Conservation (phyloP, 2,113 vertebrate species). For the Cathartes aura region DNA sequence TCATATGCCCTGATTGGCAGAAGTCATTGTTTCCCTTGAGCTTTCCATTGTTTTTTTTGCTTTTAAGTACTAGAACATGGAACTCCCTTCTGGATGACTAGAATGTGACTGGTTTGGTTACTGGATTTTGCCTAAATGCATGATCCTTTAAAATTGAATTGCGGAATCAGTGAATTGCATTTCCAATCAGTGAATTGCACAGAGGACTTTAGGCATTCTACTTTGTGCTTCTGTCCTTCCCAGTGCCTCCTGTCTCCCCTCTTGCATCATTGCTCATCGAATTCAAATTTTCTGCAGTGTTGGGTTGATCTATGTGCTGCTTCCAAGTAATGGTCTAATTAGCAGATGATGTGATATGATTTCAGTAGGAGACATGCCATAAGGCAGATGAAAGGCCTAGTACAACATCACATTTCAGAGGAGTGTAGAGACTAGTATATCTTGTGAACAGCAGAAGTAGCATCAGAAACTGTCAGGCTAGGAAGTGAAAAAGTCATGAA, state of each 20-base stretch:
- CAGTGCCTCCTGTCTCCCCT: neutral
- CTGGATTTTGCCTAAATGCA: neutral
- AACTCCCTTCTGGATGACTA: neutral
- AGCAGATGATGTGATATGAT: neutral
- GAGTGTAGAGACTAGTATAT: neutral
- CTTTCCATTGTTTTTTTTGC: neutral
- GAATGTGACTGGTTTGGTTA: neutral
- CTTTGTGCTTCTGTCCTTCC: neutral
- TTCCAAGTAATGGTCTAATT: neutral
- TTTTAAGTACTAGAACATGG: neutral
- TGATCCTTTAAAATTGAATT: neutral
- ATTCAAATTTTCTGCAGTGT: neutral
- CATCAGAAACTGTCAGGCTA: neutral
- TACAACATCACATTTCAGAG: neutral
- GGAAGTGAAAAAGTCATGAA: neutral
- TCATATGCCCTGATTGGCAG: neutral
- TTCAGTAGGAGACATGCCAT: neutral
- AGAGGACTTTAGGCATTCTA: neutral
- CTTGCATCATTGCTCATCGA: neutral
- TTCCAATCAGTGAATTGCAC: neutral
- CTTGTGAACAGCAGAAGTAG: neutral
- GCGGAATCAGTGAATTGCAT: neutral
- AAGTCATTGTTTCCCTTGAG: neutral
- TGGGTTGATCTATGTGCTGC: neutral
- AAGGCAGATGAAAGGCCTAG: neutral